These are phyloP conservation scores for Lagodon rhomboides DNA, from an alignment of 2,797 vertebrate genomes.

Conservation along the genomic window DNA sequence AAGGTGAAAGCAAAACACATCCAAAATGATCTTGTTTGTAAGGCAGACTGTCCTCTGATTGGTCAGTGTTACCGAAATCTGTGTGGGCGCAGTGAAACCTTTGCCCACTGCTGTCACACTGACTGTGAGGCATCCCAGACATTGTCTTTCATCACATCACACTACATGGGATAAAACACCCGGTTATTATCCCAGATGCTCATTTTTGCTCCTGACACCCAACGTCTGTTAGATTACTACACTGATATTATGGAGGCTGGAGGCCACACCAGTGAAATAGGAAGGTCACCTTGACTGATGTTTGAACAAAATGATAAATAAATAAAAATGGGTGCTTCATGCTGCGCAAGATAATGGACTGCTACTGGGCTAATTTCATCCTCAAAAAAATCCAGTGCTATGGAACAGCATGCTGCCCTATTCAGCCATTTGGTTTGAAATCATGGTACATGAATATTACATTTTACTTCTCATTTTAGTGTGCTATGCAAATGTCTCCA, in stretches of 20 bases:
- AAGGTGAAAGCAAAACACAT: background rate
- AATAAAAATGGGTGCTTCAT: constrained; percentile 74
- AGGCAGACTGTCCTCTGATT: constrained; percentile 10
- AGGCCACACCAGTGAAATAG: constrained; percentile 78
- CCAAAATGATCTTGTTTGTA: constrained; percentile 12
- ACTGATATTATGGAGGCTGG: constrained; percentile 73
- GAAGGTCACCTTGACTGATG: constrained; percentile 85
- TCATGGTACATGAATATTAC: constrained; percentile 78
- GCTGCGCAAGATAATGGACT: constrained; percentile 85
- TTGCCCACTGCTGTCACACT: constrained; percentile 45
- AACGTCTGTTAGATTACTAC: constrained; percentile 64
- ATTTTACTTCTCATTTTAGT: constrained; percentile 71
- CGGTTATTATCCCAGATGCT: constrained; percentile 60
- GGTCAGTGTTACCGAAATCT: constrained; percentile 20
- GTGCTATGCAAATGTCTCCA: constrained; percentile 52
- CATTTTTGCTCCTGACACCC: constrained; percentile 59
- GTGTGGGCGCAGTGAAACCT: constrained; percentile 39
- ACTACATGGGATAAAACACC: constrained; percentile 59
- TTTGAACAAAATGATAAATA: constrained; percentile 73
- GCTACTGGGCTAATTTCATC: constrained; percentile 86
- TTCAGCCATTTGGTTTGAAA: constrained; percentile 77
- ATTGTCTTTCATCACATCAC: constrained; percentile 61
- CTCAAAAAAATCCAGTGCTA: constrained; percentile 64
- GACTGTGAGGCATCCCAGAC: constrained; percentile 38
- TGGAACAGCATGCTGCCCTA: constrained; percentile 72